phyloP scores from a whole-genome alignment of 2,113 vertebrate genomes.

The Peromyscus polionotus region DNA sequence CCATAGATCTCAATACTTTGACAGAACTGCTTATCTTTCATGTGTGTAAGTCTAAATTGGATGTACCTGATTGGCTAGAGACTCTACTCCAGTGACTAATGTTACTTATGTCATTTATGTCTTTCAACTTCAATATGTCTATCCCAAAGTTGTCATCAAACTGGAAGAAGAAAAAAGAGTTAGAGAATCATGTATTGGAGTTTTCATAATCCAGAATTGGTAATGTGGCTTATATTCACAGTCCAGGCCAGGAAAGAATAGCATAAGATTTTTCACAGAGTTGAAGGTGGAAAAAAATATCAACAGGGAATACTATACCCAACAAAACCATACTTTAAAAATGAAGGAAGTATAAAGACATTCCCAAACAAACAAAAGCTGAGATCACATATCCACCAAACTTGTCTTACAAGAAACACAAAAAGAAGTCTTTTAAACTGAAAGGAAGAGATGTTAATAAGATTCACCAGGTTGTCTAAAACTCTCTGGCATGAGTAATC shows the following conservation, averaged over 20 bases:
- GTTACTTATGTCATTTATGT: conserved; percentile 25
- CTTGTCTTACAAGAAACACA: not conserved
- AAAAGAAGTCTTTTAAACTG: not conserved
- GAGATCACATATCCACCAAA: not conserved
- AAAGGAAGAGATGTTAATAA: not conserved
- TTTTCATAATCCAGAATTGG: not conserved
- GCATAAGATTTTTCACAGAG: not conserved
- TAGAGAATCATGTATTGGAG: conserved; percentile 6
- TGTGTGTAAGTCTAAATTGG: not conserved
- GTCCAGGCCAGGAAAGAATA: not conserved
- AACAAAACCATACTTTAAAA: not conserved
- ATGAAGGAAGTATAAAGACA: not conserved
- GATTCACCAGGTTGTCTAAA: not conserved
- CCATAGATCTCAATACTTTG: conserved; percentile 2
- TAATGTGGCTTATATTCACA: not conserved
- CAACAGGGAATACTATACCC: not conserved
- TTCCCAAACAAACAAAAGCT: not conserved
- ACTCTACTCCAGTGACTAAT: not conserved
- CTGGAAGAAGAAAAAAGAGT: conserved; percentile 17
- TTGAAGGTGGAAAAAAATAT: not conserved
- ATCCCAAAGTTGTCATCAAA: not conserved
- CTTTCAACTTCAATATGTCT: not conserved
- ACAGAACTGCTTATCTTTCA: conserved; percentile 37
- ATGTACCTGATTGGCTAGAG: not conserved
- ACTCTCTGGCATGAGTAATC: not conserved